A percentile compares a stretch with the other conserved stretches of the same genome.
Evolutionary conservation across 2,797 vertebrate genomes (phyloP).

Genomic region (Hypotaenidia okinawae): DNA sequence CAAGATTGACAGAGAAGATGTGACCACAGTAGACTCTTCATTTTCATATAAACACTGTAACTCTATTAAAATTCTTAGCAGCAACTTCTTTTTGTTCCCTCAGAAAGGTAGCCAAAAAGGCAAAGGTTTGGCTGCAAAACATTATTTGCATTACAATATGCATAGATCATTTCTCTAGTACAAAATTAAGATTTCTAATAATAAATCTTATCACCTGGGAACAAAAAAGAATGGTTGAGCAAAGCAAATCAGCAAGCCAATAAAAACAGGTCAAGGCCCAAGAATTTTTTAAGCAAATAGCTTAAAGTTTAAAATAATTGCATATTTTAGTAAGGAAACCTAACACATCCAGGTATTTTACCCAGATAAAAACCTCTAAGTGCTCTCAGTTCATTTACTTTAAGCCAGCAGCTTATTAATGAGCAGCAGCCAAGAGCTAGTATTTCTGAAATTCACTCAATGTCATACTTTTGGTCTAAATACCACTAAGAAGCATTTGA

Average conservation of each 20-base stretch:
- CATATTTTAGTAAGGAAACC: neutral
- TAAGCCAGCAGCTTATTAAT: neutral
- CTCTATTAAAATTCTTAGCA: neutral
- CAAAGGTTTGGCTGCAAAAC: neutral
- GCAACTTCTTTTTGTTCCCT: neutral
- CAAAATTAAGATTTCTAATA: neutral
- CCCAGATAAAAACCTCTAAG: neutral
- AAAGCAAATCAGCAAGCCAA: neutral
- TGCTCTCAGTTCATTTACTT: neutral
- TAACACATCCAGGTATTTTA: neutral
- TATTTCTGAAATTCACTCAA: neutral
- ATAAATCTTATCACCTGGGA: neutral
- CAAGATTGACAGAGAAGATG: neutral
- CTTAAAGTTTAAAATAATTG: neutral
- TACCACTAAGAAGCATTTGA: neutral
- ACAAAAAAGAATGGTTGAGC: neutral
- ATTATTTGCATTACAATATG: neutral
- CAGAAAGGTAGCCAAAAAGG: neutral
- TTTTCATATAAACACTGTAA: neutral
- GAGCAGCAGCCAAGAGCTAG: neutral
- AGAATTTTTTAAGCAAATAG: slow-evolving; percentile 1
- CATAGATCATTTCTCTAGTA: neutral
- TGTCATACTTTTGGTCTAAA: neutral
- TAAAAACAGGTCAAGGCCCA: neutral
- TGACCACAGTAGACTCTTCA: neutral